A percentile compares a stretch with the other conserved stretches of the same genome.
Conservation (phyloP, 2,888 invertebrate species). For the Bombylius discolor region DNA sequence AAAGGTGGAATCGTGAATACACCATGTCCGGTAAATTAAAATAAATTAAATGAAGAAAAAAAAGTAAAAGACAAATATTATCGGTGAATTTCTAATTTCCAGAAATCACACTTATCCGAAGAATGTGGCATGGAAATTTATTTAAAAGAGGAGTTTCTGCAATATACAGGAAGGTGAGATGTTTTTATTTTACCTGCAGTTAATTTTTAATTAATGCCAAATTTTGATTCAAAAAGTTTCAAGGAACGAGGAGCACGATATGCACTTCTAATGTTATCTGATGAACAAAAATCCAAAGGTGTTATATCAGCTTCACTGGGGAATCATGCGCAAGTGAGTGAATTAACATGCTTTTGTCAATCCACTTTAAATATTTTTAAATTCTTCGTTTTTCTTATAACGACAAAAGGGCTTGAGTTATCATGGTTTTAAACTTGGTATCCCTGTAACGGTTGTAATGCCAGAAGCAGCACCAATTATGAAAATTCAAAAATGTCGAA, state of each 20-base stretch:
- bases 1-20: constrained; percentile 75
- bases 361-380: background rate
- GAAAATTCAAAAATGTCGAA: constrained; percentile 82
- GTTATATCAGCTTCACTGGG: constrained; percentile 90
- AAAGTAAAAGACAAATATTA: no score
- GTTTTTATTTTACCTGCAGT: no score
- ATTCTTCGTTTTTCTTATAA: background rate
- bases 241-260: constrained; percentile 90
- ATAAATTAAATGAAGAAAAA: background rate
- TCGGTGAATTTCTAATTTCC: constrained; percentile 6
- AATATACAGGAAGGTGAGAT: constrained; percentile 76
- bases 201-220: background rate
- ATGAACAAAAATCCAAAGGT: constrained; percentile 58
- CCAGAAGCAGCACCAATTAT: constrained; percentile 88
- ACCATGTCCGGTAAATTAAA: constrained; percentile 49
- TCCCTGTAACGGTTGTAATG: constrained; percentile 85
- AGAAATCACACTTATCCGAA: constrained; percentile 74
- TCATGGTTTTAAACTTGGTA: constrained; percentile 56
- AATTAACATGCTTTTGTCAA: background rate
- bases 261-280: constrained; percentile 59
- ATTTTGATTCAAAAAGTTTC: constrained; percentile 45
- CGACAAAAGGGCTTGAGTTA: constrained; percentile 46
- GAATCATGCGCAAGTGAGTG: constrained; percentile 68
- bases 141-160: constrained; percentile 87
- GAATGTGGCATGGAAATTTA: constrained; percentile 73